A percentile compares a stretch with the other conserved stretches of the same genome.
These are phyloP conservation scores for Urosaurus nigricauda DNA, from an alignment of 2,797 vertebrate species.

Conservation along the genomic window DNA sequence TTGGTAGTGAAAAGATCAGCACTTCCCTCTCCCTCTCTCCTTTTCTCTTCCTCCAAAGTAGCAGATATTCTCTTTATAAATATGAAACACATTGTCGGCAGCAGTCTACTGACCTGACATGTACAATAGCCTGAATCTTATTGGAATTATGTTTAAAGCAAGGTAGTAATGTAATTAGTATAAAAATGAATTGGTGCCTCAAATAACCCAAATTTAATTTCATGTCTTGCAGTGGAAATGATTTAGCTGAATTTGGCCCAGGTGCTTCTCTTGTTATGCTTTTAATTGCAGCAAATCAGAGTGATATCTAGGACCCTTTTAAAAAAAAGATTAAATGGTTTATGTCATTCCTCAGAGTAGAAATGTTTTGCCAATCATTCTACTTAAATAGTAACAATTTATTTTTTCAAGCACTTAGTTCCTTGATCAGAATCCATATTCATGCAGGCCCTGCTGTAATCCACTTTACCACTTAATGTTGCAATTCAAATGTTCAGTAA, in stretches of 20 bases:
- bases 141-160: constrained; percentile 70
- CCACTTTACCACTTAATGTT: constrained; percentile 93
- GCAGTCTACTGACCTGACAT: constrained; percentile 63
- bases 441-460: constrained; percentile 88
- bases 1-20: constrained; percentile 73
- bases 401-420: constrained; percentile 85
- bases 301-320: constrained; percentile 48
- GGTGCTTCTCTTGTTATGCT: constrained; percentile 68
- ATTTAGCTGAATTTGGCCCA: constrained; percentile 75
- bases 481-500: constrained; percentile 92
- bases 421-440: constrained; percentile 86
- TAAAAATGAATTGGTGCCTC: constrained; percentile 77
- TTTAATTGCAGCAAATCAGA: constrained; percentile 76
- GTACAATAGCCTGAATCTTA: constrained; percentile 58
- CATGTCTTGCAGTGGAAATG: constrained; percentile 70
- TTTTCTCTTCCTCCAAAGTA: constrained; percentile 44
- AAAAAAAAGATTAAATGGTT: constrained; percentile 27
- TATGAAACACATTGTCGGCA: constrained; percentile 48
- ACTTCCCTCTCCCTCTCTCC: constrained; percentile 34
- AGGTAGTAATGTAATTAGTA: constrained; percentile 75
- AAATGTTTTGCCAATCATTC: constrained; percentile 84
- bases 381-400: constrained; percentile 83
- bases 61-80: constrained; percentile 59
- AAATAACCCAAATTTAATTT: constrained; percentile 80
- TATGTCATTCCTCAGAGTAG: constrained; percentile 73